Evolutionary conservation across 2,113 vertebrate species (phyloP).

Genomic region (Triplophysa rosa): DNA sequence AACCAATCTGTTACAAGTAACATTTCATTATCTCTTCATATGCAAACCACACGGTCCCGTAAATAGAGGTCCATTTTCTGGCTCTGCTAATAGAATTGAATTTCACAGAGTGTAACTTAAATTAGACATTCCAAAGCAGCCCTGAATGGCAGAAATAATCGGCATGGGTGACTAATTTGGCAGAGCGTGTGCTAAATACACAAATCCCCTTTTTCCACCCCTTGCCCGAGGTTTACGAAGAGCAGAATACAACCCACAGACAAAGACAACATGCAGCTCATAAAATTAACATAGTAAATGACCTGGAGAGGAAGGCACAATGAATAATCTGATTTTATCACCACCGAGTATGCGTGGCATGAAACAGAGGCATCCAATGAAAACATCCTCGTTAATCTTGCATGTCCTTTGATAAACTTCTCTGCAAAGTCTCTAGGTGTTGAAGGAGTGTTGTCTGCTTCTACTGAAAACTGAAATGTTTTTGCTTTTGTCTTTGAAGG

Average conservation of each 20-base stretch:
- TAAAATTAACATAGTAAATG: constrained; percentile 98
- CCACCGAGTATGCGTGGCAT: constrained; percentile 76
- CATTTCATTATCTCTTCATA: constrained; percentile 64
- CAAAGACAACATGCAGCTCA: constrained; percentile 92
- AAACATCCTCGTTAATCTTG: constrained; percentile 89
- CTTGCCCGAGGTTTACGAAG: constrained; percentile 71
- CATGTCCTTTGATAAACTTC: constrained; percentile 83
- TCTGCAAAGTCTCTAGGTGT: constrained; percentile 84
- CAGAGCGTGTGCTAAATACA: constrained; percentile 90
- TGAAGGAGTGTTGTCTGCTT: constrained; percentile 82
- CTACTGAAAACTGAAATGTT: constrained; percentile 34
- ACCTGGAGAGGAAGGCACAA: constrained; percentile 87
- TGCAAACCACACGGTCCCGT: constrained; percentile 75
- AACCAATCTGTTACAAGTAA: constrained; percentile 56
- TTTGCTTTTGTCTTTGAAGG: constrained; percentile 50
- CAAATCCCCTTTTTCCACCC: constrained; percentile 84
- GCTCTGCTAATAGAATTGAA: constrained; percentile 79
- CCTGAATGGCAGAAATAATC: constrained; percentile 92
- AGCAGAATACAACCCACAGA: constrained; percentile 69
- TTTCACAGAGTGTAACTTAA: constrained; percentile 88
- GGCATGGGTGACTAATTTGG: constrained; percentile 91
- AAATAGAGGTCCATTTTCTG: constrained; percentile 72
- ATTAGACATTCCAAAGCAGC: constrained; percentile 87
- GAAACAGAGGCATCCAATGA: constrained; percentile 81
- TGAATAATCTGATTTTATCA: constrained; percentile 91